A percentile compares a stretch with the other conserved stretches of the same genome.
phyloP scores from a whole-genome alignment of 2,113 vertebrate genomes.

The Nansenia antarctica region DNA sequence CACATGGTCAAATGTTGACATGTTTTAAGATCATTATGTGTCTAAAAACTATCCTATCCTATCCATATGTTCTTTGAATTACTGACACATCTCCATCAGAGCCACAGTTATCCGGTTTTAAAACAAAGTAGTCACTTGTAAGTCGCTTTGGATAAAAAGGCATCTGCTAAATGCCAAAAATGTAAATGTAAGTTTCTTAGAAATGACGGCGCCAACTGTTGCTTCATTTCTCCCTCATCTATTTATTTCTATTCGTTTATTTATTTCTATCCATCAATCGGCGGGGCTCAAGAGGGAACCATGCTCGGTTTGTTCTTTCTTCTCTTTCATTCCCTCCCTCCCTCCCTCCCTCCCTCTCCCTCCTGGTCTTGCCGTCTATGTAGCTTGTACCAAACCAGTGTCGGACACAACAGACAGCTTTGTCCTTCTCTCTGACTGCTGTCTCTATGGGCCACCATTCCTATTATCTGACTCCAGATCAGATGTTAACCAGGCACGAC shows the following conservation, averaged over 20 bases:
- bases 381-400: no score
- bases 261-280: slow-evolving; percentile 45
- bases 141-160: no score
- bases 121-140: no score
- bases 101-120: neutral
- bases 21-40: no score
- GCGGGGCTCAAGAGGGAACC: slow-evolving; percentile 48
- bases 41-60: no score
- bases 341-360: neutral
- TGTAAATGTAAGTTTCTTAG: no score
- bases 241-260: slow-evolving; percentile 53
- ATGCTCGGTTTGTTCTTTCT: slow-evolving; percentile 45
- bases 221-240: slow-evolving; percentile 36
- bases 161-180: no score
- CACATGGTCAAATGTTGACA: no score
- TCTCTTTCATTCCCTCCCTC: slow-evolving; percentile 6
- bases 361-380: neutral
- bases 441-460: no score
- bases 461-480: no score
- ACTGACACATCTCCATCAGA: neutral
- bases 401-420: no score
- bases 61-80: slow-evolving; percentile 6
- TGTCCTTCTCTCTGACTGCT: neutral
- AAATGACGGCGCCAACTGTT: slow-evolving; percentile 32
- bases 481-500: no score